phyloP scores from a whole-genome alignment of 2,888 invertebrate species.

The Hartigia nigra region DNA sequence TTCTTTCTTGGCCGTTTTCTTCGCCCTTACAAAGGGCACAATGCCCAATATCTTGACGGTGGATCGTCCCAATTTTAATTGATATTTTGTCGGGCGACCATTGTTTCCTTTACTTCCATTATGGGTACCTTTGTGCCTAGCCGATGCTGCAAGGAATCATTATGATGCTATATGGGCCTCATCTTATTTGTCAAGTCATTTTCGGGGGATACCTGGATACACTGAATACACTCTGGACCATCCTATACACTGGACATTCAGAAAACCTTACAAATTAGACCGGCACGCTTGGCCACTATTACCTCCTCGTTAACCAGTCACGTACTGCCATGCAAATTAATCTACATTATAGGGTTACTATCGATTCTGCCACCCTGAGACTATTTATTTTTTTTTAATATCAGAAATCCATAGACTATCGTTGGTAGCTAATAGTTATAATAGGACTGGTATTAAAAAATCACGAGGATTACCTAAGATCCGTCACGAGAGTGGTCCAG shows the following conservation, averaged over 20 bases:
- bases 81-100: constrained; percentile 47
- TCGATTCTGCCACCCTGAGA: neutral
- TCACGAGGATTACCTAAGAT: neutral
- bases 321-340: neutral
- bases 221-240: constrained; percentile 7
- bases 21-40: neutral
- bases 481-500: neutral
- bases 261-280: neutral
- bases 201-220: constrained; percentile 36
- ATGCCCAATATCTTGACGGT: constrained; percentile 8
- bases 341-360: neutral
- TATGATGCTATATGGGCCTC: constrained; percentile 32
- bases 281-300: constrained; percentile 3
- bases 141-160: constrained; percentile 47
- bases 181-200: constrained; percentile 52
- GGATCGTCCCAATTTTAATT: constrained; percentile 46
- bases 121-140: constrained; percentile 45
- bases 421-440: neutral
- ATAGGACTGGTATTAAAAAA: neutral
- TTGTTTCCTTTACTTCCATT: constrained; percentile 39
- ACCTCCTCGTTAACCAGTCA: constrained; percentile 3
- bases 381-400: neutral
- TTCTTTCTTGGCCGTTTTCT: neutral
- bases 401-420: neutral
- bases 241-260: neutral